phyloP scores from a whole-genome alignment of 1,140 invertebrate genomes.

The Bacillus rossius region DNA sequence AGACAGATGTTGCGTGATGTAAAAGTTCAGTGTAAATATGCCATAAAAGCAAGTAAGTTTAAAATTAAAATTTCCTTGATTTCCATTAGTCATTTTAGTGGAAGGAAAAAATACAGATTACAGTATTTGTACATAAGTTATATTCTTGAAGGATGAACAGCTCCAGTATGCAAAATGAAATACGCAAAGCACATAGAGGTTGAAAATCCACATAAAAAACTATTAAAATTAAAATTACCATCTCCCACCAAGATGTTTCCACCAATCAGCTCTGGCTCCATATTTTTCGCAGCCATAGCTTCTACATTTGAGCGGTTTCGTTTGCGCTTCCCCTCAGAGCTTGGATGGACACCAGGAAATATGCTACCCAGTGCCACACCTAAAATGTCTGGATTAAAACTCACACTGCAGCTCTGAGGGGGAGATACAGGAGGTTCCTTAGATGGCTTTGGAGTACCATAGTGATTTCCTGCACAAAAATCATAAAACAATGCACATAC shows the following conservation, averaged over 20 bases:
- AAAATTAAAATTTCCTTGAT: no score
- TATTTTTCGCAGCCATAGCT: conserved; percentile 44
- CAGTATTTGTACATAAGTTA: no score
- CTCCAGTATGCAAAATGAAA: no score
- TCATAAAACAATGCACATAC: neutral
- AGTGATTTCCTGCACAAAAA: conserved; percentile 45
- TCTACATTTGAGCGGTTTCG: conserved; percentile 45
- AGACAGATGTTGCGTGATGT: no score
- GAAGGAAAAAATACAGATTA: no score
- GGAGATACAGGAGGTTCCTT: conserved; percentile 34
- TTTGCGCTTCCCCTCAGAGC: conserved; percentile 51
- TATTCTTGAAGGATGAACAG: no score
- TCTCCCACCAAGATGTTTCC: conserved; percentile 4
- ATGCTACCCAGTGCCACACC: conserved; percentile 25
- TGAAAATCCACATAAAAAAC: no score
- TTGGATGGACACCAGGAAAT: conserved; percentile 49
- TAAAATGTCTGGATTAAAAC: conserved; percentile 12
- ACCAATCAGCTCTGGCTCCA: conserved; percentile 25
- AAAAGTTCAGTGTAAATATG: no score
- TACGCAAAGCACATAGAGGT: no score
- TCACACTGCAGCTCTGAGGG: conserved; percentile 19
- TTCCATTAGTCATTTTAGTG: no score
- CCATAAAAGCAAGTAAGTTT: no score
- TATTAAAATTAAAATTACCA: conserved; percentile 7
- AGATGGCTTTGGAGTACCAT: conserved; percentile 50